Percentiles rank a stretch among this genome's conserved stretches.
These are phyloP conservation scores for Piliocolobus tephrosceles DNA, from an alignment of 2,113 vertebrate species.

Conservation along the genomic window DNA sequence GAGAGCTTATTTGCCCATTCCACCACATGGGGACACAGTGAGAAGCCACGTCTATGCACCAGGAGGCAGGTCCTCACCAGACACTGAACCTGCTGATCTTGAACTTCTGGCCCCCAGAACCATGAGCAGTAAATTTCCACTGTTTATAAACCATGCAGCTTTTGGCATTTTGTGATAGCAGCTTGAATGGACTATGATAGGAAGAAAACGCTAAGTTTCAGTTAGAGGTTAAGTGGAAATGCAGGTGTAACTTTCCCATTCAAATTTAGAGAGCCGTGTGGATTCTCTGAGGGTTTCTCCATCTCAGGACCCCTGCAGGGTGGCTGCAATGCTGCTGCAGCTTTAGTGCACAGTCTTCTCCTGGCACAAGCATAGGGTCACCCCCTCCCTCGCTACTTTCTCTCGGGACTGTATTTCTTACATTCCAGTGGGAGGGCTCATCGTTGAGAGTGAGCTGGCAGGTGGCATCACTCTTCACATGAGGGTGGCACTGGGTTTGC, in stretches of 20 bases:
- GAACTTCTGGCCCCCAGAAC: not conserved
- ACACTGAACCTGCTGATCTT: not conserved
- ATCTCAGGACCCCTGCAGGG: not conserved
- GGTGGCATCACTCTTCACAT: no score
- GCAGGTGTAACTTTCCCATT: not conserved
- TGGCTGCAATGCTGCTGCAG: no score
- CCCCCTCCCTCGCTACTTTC: not conserved
- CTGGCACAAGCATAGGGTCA: not conserved
- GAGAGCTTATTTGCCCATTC: not conserved
- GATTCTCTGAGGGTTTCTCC: not conserved
- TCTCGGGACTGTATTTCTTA: not conserved
- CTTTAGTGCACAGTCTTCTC: not conserved
- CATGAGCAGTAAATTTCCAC: not conserved
- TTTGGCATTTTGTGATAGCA: not conserved
- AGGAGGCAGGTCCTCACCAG: not conserved
- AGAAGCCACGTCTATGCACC: not conserved
- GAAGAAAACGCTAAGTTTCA: not conserved
- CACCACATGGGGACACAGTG: not conserved
- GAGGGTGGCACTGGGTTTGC: no score
- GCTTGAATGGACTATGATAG: not conserved
- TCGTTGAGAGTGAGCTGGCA: no score
- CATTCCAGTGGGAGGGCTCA: no score
- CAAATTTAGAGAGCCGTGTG: no score
- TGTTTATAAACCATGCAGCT: not conserved
- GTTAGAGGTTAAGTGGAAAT: rapidly evolving